phyloP scores from a whole-genome alignment of 1,140 invertebrate genomes.

The Papilio glaucus region DNA sequence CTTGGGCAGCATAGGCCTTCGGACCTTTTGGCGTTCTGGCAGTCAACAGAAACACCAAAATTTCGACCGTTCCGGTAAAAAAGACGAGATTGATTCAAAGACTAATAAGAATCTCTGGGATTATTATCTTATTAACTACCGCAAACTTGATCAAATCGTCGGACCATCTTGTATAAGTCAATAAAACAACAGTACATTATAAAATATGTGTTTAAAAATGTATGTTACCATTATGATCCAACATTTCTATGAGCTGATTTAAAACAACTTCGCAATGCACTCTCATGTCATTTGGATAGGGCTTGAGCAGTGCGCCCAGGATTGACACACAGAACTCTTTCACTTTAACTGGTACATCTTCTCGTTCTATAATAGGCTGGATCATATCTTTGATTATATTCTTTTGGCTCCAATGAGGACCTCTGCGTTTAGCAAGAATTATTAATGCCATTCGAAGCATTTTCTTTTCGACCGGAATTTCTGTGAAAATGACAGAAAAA shows the following conservation, averaged over 20 bases:
- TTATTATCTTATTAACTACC: too few species aligned
- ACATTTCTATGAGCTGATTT: constrained; percentile 64
- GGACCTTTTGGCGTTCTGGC: too few species aligned
- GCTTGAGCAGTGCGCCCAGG: constrained; percentile 73
- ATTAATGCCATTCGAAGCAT: constrained; percentile 69
- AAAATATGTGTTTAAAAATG: constrained; percentile 9
- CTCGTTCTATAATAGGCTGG: constrained; percentile 67
- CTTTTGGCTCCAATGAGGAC: constrained; percentile 73
- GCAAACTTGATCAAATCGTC: too few species aligned
- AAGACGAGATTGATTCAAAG: too few species aligned
- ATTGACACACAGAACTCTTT: constrained; percentile 67
- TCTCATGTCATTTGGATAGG: constrained; percentile 72
- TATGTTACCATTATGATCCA: constrained; percentile 66
- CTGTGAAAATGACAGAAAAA: constrained; percentile 52
- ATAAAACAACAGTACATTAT: neutral
- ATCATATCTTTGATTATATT: constrained; percentile 72
- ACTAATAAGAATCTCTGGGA: too few species aligned
- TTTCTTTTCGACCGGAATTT: constrained; percentile 61
- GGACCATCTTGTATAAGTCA: too few species aligned
- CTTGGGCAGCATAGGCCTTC: too few species aligned
- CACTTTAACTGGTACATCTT: constrained; percentile 42
- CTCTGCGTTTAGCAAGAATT: constrained; percentile 73
- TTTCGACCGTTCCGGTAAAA: too few species aligned
- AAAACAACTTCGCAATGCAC: constrained; percentile 72
- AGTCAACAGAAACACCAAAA: too few species aligned